Evolutionary conservation across 2,113 vertebrate species (phyloP).

Genomic region (Nerophis ophidion): DNA sequence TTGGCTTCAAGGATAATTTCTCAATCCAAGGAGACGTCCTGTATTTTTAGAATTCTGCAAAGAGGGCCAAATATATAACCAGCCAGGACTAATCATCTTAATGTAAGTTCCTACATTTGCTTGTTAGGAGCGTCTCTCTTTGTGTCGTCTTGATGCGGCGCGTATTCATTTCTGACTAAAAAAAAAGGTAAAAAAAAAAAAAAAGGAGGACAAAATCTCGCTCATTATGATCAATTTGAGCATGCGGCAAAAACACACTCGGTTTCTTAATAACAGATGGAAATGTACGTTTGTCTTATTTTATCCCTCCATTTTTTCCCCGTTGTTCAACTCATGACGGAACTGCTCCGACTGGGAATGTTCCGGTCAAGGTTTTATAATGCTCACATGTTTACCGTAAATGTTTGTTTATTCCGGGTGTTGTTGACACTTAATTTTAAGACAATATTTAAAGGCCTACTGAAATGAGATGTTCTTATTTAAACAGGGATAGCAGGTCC

Average conservation of each 20-base stretch:
- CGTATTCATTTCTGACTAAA: slow-evolving; percentile 21
- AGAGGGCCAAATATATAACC: slow-evolving; percentile 59
- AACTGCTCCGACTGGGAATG: too few species aligned
- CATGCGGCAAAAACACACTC: slow-evolving; percentile 43
- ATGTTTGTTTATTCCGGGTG: too few species aligned
- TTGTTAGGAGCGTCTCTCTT: slow-evolving; percentile 23
- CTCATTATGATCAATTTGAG: slow-evolving; percentile 60
- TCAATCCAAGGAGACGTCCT: slow-evolving; percentile 46
- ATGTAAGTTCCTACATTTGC: slow-evolving; percentile 51
- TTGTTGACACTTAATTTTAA: too few species aligned
- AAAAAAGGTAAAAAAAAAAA: too few species aligned
- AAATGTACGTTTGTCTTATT: background rate
- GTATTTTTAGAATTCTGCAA: slow-evolving; percentile 57
- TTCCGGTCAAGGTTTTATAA: too few species aligned
- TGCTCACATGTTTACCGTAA: too few species aligned
- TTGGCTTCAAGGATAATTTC: slow-evolving; percentile 36
- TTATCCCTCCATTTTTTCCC: too few species aligned
- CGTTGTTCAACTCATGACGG: too few species aligned
- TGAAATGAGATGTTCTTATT: too few species aligned
- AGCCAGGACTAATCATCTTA: slow-evolving; percentile 51
- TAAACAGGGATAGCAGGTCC: too few species aligned
- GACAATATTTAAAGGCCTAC: too few species aligned
- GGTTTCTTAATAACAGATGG: slow-evolving; percentile 1
- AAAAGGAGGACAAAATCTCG: slow-evolving; percentile 34
- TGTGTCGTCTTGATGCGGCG: slow-evolving; percentile 38